These are phyloP conservation scores for Pherbina coryleti DNA, from an alignment of 2,888 invertebrate species.

Conservation along the genomic window DNA sequence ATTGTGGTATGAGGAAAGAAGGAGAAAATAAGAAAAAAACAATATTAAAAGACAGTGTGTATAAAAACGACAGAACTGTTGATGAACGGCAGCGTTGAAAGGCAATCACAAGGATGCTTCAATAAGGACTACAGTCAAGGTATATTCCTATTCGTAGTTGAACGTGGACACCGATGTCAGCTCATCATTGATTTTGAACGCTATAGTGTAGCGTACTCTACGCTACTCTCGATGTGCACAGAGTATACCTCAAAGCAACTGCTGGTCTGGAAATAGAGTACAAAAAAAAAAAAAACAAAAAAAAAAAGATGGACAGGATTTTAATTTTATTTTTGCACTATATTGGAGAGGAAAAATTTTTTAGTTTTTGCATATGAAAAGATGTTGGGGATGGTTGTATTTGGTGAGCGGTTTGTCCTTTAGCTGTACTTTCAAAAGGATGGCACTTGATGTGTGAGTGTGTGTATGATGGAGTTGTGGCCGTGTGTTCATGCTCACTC, in stretches of 20 bases:
- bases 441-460: neutral
- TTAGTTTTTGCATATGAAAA: neutral
- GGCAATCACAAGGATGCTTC: neutral
- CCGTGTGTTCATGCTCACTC: constrained; percentile 59
- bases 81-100: neutral
- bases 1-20: neutral
- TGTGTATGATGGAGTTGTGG: neutral
- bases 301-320: neutral
- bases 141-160: too few relatives aligned
- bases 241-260: neutral
- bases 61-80: neutral
- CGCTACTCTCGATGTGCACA: neutral
- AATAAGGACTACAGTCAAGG: neutral
- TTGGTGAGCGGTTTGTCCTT: neutral
- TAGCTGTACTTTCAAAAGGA: neutral
- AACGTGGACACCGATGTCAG: too few relatives aligned
- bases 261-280: neutral
- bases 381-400: neutral
- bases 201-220: too few relatives aligned
- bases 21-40: neutral
- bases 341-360: neutral
- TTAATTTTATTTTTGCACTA: constrained; percentile 1
- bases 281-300: neutral
- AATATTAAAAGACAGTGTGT: neutral
- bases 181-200: too few relatives aligned